phyloP scores from a whole-genome alignment of 1,140 invertebrate species.

The Drosophila burlai region DNA sequence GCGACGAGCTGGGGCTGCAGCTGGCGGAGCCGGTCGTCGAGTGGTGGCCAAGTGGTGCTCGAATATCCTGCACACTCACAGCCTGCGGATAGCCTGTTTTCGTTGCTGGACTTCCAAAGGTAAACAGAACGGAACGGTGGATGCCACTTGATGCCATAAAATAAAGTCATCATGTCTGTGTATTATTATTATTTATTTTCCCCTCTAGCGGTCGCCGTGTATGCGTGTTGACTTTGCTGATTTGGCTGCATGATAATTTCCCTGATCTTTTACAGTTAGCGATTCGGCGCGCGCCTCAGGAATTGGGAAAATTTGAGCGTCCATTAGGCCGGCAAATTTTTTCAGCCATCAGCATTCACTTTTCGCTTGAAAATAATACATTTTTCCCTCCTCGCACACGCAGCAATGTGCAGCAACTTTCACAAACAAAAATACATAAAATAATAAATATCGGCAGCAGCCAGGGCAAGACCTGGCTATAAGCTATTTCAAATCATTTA shows the following conservation, averaged over 20 bases:
- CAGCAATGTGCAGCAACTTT: constrained; percentile 67
- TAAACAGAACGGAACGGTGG: constrained; percentile 40
- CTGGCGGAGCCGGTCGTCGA: constrained; percentile 19
- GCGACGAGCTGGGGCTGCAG: neutral
- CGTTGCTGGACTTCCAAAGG: constrained; percentile 42
- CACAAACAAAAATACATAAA: constrained; percentile 39
- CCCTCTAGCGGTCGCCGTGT: constrained; percentile 4
- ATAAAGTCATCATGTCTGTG: constrained; percentile 66
- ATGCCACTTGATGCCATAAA: constrained; percentile 65
- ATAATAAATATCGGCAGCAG: neutral
- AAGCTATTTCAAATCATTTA: constrained; percentile 61
- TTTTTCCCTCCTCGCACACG: constrained; percentile 51
- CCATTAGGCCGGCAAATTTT: constrained; percentile 42
- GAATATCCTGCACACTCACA: constrained; percentile 76
- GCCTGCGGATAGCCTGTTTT: constrained; percentile 54
- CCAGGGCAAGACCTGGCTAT: constrained; percentile 28
- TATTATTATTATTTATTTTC: constrained; percentile 11
- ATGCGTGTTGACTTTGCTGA: constrained; percentile 74
- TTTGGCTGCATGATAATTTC: constrained; percentile 68
- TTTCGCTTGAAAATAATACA: constrained; percentile 58
- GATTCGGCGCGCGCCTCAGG: constrained; percentile 32
- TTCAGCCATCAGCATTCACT: constrained; percentile 67
- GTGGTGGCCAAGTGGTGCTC: constrained; percentile 63
- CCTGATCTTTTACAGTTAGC: constrained; percentile 73
- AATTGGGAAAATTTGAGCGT: constrained; percentile 43